Evolutionary conservation across 2,888 invertebrate genomes (phyloP).

Genomic region (Acleris laterana): DNA sequence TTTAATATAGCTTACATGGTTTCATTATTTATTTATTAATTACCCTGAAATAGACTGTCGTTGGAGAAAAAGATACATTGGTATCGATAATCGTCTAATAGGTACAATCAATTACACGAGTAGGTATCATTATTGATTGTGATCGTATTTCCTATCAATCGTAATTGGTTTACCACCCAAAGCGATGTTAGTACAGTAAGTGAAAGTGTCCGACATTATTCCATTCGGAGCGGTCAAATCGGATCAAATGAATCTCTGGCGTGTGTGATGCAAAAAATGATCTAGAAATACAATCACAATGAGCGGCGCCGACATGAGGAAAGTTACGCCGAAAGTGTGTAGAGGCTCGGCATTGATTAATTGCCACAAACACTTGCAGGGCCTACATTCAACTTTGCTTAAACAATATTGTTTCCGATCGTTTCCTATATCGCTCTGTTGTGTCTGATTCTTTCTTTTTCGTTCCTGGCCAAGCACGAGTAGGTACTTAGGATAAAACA

Average conservation of each 20-base stretch:
- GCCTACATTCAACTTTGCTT: too few species aligned
- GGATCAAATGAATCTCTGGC: conserved; percentile 27
- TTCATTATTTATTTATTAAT: too few species aligned
- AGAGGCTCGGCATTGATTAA: conserved; percentile 16
- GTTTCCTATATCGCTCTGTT: too few species aligned
- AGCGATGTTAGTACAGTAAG: conserved; percentile 36
- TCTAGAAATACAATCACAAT: conserved; percentile 36
- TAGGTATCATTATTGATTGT: conserved; percentile 21
- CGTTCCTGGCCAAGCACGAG: too few species aligned
- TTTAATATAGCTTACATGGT: too few species aligned
- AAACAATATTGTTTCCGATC: too few species aligned
- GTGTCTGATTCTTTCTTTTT: too few species aligned
- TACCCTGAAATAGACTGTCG: too few species aligned
- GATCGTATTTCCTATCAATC: conserved; percentile 28
- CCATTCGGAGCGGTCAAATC: conserved; percentile 28
- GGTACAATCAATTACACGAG: conserved; percentile 8
- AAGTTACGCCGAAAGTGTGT: conserved; percentile 5
- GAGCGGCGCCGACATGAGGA: conserved; percentile 11
- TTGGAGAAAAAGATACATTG: not conserved
- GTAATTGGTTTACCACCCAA: conserved; percentile 36
- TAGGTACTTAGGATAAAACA: too few species aligned
- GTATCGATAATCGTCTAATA: conserved; percentile 9
- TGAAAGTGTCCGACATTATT: conserved; percentile 37
- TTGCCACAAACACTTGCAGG: not conserved
- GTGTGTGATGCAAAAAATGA: conserved; percentile 38